A percentile compares a stretch with the other conserved stretches of the same genome.
Conservation (phyloP, 2,113 vertebrate species). For the Mola mola region DNA sequence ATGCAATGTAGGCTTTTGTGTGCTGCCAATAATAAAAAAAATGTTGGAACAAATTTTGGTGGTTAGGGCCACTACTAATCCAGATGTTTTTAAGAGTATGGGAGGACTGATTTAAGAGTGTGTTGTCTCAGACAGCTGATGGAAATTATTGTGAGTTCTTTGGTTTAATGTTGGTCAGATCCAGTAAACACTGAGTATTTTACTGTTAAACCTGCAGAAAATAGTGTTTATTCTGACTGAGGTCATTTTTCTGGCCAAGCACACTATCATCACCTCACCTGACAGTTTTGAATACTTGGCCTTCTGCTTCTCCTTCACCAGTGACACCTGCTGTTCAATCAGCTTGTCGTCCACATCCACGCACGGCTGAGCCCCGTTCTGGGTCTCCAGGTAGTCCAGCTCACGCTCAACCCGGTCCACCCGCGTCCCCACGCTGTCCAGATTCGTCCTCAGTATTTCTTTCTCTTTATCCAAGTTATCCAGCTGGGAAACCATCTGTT, state of each 20-base stretch:
- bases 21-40: no score
- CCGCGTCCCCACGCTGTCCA: constrained; percentile 85
- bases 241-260: no score
- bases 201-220: background rate
- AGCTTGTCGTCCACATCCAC: constrained; percentile 92
- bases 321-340: constrained; percentile 86
- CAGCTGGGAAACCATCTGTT: constrained; percentile 91
- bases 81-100: no score
- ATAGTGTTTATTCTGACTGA: background rate
- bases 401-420: constrained; percentile 94
- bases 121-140: no score
- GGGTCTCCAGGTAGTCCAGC: constrained; percentile 94
- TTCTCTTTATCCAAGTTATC: constrained; percentile 92
- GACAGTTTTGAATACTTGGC: constrained; percentile 90
- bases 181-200: no score
- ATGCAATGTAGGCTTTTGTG: no score
- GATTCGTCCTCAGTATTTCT: constrained; percentile 84
- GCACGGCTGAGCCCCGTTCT: constrained; percentile 90
- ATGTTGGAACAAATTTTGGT: no score
- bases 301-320: constrained; percentile 88
- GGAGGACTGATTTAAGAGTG: no score
- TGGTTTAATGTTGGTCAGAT: no score
- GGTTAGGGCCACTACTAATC: no score
- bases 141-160: no score
- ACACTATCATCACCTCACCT: constrained; percentile 78